Evolutionary conservation across 2,888 invertebrate genomes (phyloP), one percentile per base, ranked within the genome.

Genomic region (Meteorus cinctellus): DNA sequence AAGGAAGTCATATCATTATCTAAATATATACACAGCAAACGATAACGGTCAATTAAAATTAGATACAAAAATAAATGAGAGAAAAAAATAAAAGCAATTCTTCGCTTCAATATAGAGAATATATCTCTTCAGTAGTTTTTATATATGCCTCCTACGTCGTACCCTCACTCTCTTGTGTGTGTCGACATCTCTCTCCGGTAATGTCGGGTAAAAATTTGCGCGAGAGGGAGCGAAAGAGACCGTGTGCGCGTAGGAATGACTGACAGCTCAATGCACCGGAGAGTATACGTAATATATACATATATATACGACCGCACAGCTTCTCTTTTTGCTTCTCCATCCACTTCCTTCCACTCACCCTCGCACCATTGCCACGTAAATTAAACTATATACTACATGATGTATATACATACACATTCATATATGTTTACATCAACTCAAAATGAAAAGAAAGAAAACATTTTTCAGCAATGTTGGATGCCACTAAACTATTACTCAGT

Each of bases 181-280:
- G 66, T 65, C 66, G 71, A 71, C 75, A 75, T 78, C 71, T 78
- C 77, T 72, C 78, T 81, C 81, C 81, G 82, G 82, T 83, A 83
- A 81, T 83, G 82, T 84, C 8, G 55, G n/a, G n/a, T 48, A 48
- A 48, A 48, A 48, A 48, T 48, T 82, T 83, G 82, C 80, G 81
- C 79, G 80, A 55, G 80, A 79, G 81, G 34, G 10, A 70, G 70
- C 59, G 10, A 60, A 59, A 72, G 45, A 72, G 79, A 77, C 80
- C 76, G 75, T 72, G 55, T 73, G 69, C 78, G 77, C 80, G 77
- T 77, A 77, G 77, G 73, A 79, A 79, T 88, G 88, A 89, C 82
- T 89, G 89, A 89, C 89, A 88, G 87, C 84, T 89, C 86, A 88
- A 89, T 88, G 84, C 83, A 77, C 78, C 75, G 82, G 79, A 16